phyloP scores from a whole-genome alignment of 2,113 vertebrate genomes.

The Camelus dromedarius region DNA sequence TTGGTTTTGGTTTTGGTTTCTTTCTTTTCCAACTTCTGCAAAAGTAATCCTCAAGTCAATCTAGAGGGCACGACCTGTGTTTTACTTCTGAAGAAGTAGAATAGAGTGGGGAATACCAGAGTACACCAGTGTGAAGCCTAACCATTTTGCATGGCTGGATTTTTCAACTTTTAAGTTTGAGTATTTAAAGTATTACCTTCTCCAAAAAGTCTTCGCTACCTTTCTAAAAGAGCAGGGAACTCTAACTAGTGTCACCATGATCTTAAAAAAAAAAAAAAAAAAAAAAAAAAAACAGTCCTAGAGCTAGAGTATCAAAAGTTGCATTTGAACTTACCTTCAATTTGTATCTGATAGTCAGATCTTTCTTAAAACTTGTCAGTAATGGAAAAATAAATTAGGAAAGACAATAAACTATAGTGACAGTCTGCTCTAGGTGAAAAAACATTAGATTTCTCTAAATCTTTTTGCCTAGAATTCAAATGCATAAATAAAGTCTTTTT shows the following conservation, averaged over 20 bases:
- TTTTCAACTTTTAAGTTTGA: neutral
- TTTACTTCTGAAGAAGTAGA: neutral
- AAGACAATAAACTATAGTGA: neutral
- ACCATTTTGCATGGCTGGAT: neutral
- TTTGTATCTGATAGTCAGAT: neutral
- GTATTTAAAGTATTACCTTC: neutral
- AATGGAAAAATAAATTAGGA: neutral
- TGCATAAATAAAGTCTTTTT: neutral
- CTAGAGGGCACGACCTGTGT: neutral
- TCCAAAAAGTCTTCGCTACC: neutral
- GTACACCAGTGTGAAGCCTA: neutral
- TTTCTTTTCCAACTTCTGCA: neutral
- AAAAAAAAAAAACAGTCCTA: neutral
- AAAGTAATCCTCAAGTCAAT: neutral
- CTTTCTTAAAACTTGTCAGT: conserved; percentile 1
- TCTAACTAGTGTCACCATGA: neutral
- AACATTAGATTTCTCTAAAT: conserved; percentile 18
- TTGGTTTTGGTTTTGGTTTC: neutral
- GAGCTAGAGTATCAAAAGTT: neutral
- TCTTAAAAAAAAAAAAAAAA: neutral
- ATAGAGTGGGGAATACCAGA: neutral
- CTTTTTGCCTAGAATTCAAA: neutral
- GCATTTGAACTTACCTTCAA: neutral
- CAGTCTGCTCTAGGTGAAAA: neutral
- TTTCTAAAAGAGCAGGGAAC: neutral